Base-by-base conservation (phyloP, 30 jellyfish, hydroid and myxozoan species). In the Haliclystus octoradiatus region DNA sequence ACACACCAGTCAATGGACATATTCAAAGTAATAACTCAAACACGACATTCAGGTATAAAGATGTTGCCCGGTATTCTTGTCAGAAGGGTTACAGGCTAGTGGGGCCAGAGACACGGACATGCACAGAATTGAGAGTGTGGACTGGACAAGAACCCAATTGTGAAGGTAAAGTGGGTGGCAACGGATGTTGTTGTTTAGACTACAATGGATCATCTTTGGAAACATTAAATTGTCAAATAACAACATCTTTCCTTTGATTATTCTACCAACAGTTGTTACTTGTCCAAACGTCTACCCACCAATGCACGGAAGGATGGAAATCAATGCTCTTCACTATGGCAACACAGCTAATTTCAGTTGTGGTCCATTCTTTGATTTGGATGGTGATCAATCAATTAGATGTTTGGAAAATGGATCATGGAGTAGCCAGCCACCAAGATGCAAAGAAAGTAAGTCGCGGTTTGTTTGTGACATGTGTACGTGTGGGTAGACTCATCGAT, bases 371-470 rank as follows among this genome's bases (percentile, higher is more conserved):
- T 82, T 72, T 46, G 61, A 73, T 65, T 28, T 83, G 24, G 72
- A 50, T 34, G 99, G 99, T 1, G 40, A 75, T 7, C 26, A 34
- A 40, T 49, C 84, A 15, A 53, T 90, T 9, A 71, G 75, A 14
- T 91, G 99, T 72, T 73, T 34, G 34, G 75, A 94, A 1, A 69
- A 91, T 65, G 93, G 88, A 2, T 68, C 72, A 28, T 91, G 99
- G 99, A 75, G 93, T 35, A 95, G 99, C 68, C 24, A 23, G 31
- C 62, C 66, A 28, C 94, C 94, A 23, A 60, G 30, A 22, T 91
- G 99, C 94, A 68, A 69, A 61, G 92, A 84, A 74, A 40, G 99
- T 91, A 50, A 33, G 89, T 47, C 57, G n/a, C n/a, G n/a, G n/a
- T n/a, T n/a, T n/a, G n/a, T n/a, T n/a, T n/a, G n/a, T n/a, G n/a